phyloP scores from a whole-genome alignment of 1,140 invertebrate species.

The Drosophila sturtevanti region DNA sequence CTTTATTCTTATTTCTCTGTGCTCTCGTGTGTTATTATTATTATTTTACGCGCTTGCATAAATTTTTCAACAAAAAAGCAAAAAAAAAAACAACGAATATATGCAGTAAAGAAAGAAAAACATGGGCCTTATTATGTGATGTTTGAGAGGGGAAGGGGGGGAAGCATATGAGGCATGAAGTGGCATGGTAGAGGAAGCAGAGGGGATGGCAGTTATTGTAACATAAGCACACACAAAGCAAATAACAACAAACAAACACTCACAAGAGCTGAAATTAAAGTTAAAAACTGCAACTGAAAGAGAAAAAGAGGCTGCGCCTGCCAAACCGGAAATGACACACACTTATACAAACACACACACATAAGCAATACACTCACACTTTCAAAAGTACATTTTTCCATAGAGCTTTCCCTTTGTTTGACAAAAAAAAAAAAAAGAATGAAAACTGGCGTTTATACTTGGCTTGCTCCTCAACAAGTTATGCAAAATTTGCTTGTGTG shows the following conservation, averaged over 20 bases:
- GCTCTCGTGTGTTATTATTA: slow-evolving; percentile 8
- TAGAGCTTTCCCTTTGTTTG: neutral
- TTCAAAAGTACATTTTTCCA: neutral
- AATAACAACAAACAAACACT: slow-evolving; percentile 3
- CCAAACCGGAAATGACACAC: slow-evolving; percentile 4
- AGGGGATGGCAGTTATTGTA: neutral
- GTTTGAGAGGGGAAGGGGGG: neutral
- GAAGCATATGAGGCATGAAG: neutral
- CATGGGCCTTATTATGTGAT: neutral
- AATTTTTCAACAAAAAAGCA: neutral
- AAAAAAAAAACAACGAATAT: neutral
- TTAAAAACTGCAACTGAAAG: slow-evolving; percentile 4
- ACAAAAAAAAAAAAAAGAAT: neutral
- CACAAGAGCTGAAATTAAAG: neutral
- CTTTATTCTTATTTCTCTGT: slow-evolving; percentile 7
- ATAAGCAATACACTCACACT: neutral
- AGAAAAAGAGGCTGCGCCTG: neutral
- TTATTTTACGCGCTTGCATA: slow-evolving; percentile 8
- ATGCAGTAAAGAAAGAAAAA: slow-evolving; percentile 4
- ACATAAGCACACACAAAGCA: neutral
- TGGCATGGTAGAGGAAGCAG: neutral
- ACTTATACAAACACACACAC: neutral
- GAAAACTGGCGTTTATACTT: neutral
- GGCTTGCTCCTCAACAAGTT: slow-evolving; percentile 5
- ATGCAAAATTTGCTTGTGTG: neutral